Base-by-base conservation (phyloP, 2,113 vertebrate species). In the Sarotherodon lohbergeri region DNA sequence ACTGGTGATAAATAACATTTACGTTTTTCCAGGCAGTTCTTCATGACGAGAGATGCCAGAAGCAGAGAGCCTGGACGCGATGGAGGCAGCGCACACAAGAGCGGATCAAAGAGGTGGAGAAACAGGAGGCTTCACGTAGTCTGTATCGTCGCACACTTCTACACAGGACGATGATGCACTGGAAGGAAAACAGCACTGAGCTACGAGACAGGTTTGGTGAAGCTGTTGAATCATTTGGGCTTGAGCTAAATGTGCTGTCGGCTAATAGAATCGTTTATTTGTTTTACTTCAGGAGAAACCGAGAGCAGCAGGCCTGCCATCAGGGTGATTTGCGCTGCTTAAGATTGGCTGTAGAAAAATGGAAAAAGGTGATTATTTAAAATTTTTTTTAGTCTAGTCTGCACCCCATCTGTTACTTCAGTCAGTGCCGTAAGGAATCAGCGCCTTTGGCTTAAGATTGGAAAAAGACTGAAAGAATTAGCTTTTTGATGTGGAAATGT, bases 21-120 rank as follows among this genome's bases (percentile, higher is more conserved):
- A 39, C 4, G 63, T 82, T 55, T 59, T 17, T 9, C 5, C 80
- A 99, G 98, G 98, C 98, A 32, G 82, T 97, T 52, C 92, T 97
- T 36, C 97, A 98, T 3, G 95, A 94, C 1, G 94, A 98, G 61
- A 91, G 19, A 63, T 90, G 59, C 9, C 90, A 93, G 7, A 19
- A 97, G 84, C 63, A 2, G 52, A 84, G n/a, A 76, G 95, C 16
- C 84, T 99, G 97, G 98, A 50, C 17, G 73, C 48, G 0, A 5
- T 99, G 98, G 98, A 56, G 19, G 5, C 82, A 83, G 24, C 94
- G 82, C 84, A 89, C 94, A 57, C 68, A 81, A 34, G 90, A 94
- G 82, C 81, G 8, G 27, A 76, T 66, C 4, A 90, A 94, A 1
- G 97, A 97, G 52, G 93, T 91, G 56, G 92, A 87, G 79, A 97